Conservation (phyloP, 1,140 invertebrate species). For the Pomacea maculata region DNA sequence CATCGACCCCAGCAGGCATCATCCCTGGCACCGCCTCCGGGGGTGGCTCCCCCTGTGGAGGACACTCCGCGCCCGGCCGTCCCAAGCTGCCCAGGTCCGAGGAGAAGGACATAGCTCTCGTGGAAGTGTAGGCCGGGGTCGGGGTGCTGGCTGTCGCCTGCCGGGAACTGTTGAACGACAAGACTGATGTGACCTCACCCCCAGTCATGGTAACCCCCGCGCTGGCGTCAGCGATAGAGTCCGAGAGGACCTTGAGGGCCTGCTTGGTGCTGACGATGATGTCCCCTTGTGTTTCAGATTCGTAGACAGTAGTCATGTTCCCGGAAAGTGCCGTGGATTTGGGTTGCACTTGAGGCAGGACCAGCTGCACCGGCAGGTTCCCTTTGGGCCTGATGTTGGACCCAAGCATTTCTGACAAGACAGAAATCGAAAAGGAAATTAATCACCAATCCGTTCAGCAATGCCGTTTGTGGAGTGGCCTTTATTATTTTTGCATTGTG, state of each 20-base stretch:
- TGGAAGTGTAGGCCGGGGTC: not conserved
- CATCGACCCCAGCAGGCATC: not conserved
- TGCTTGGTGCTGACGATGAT: slow-evolving; percentile 16
- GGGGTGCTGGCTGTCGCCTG: no score
- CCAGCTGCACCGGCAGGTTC: slow-evolving; percentile 32
- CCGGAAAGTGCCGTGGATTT: not conserved
- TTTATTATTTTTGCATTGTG: no score
- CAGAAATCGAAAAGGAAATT: no score
- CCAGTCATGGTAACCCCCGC: no score
- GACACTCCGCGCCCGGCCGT: not conserved
- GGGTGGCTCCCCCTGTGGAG: not conserved
- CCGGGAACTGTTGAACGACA: no score
- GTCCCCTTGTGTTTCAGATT: not conserved
- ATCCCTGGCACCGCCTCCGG: not conserved
- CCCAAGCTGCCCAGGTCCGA: slow-evolving; percentile 10
- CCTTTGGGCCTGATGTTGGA: not conserved
- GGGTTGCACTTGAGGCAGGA: slow-evolving; percentile 25
- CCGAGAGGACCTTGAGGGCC: slow-evolving; percentile 2
- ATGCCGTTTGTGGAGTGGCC: no score
- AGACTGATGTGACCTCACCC: no score
- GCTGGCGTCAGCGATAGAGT: not conserved
- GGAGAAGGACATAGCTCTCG: slow-evolving; percentile 16
- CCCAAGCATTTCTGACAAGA: slow-evolving; percentile 6
- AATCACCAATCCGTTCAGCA: no score
- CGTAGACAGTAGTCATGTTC: slow-evolving; percentile 4